phyloP scores from a whole-genome alignment of 2,888 invertebrate species.

The Lycophotia porphyrea region DNA sequence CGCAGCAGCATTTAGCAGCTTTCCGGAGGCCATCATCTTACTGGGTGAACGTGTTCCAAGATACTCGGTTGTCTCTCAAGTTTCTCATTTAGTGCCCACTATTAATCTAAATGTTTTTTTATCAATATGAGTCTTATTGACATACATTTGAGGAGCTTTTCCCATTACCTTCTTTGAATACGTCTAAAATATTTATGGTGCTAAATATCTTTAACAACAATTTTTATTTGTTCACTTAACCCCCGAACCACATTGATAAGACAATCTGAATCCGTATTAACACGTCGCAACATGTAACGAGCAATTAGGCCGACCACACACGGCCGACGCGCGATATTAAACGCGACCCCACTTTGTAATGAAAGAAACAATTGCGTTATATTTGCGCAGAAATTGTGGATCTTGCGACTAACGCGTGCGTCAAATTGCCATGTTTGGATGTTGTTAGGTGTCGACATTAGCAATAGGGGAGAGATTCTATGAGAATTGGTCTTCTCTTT shows the following conservation, averaged over 20 bases:
- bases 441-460: slow-evolving; percentile 66
- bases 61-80: background rate
- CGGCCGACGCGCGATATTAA: slow-evolving; percentile 70
- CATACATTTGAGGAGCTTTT: background rate
- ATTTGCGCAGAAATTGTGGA: slow-evolving; percentile 74
- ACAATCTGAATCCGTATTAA: slow-evolving; percentile 62
- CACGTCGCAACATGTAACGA: slow-evolving; percentile 72
- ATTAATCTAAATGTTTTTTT: background rate
- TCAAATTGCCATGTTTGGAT: slow-evolving; percentile 73
- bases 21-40: background rate
- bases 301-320: slow-evolving; percentile 76
- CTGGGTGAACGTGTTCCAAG: background rate
- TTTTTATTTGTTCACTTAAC: slow-evolving; percentile 23
- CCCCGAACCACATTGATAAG: slow-evolving; percentile 59
- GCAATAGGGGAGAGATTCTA: slow-evolving; percentile 27
- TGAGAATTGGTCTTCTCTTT: background rate
- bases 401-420: slow-evolving; percentile 77
- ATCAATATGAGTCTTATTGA: background rate
- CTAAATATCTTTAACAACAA: background rate
- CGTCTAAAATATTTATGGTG: background rate
- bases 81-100: background rate
- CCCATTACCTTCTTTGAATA: background rate
- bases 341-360: slow-evolving; percentile 74
- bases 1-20: background rate
- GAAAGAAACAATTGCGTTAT: slow-evolving; percentile 75